phyloP scores from a whole-genome alignment of 2,797 vertebrate species.

The Morelia viridis region DNA sequence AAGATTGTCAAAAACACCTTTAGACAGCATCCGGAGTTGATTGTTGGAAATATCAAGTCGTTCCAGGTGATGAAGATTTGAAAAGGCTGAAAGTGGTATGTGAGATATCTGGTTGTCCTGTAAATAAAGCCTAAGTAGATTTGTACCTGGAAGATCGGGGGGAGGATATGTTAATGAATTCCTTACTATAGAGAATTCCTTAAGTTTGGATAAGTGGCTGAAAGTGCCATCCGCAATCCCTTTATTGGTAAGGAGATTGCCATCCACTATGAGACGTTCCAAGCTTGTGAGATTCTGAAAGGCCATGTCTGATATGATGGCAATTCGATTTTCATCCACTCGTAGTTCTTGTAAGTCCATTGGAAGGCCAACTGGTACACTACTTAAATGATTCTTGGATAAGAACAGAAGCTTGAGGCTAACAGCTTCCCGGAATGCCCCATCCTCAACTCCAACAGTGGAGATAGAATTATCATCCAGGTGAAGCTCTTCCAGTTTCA shows the following conservation, averaged over 20 bases:
- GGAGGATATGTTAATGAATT: conserved; percentile 91
- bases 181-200: conserved; percentile 89
- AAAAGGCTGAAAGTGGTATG: conserved; percentile 86
- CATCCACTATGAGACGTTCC: conserved; percentile 88
- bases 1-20: conserved; percentile 88
- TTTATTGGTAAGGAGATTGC: conserved; percentile 90
- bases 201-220: conserved; percentile 85
- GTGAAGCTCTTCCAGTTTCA: conserved; percentile 89
- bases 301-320: conserved; percentile 87
- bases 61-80: conserved; percentile 85
- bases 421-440: conserved; percentile 88
- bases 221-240: conserved; percentile 88
- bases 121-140: conserved; percentile 86
- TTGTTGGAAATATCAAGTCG: conserved; percentile 93
- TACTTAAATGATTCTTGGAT: conserved; percentile 95
- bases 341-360: conserved; percentile 87
- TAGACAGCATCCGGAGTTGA: conserved; percentile 84
- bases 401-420: conserved; percentile 91
- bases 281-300: conserved; percentile 88
- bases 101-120: conserved; percentile 94
- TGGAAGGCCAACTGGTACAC: conserved; percentile 90
- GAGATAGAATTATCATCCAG: conserved; percentile 95
- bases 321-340: conserved; percentile 91
- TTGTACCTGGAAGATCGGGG: conserved; percentile 82
- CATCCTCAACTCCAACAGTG: conserved; percentile 92